Percentiles rank a stretch among this genome's conserved stretches.
Conservation (phyloP, 2,888 invertebrate genomes). For the Dryadula phaetusa region DNA sequence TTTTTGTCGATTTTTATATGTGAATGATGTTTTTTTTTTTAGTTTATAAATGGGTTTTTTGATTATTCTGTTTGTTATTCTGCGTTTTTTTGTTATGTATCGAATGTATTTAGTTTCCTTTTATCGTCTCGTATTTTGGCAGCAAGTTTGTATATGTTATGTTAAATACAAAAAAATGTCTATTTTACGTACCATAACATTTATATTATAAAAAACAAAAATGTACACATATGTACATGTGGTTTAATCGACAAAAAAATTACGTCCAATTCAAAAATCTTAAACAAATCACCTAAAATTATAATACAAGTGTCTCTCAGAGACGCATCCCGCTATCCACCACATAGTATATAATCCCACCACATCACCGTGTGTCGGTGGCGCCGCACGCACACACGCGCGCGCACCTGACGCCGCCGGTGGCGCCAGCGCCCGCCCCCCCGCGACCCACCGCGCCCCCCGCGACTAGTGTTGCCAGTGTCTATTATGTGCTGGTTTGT, state of each 20-base stretch:
- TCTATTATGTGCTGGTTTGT: slow-evolving; percentile 41
- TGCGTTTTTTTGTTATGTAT: too few relatives aligned
- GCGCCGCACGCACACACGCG: slow-evolving; percentile 81
- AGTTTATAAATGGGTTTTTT: not conserved
- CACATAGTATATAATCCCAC: slow-evolving; percentile 32
- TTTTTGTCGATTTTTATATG: too few relatives aligned
- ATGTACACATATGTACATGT: too few relatives aligned
- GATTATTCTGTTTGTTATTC: too few relatives aligned
- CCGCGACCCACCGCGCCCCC: slow-evolving; percentile 50
- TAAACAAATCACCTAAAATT: not conserved
- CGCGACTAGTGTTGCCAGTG: slow-evolving; percentile 52
- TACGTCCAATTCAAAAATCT: too few relatives aligned
- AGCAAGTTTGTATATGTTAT: too few relatives aligned
- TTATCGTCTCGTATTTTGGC: too few relatives aligned
- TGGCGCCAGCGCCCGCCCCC: slow-evolving; percentile 71
- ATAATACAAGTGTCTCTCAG: slow-evolving; percentile 45
- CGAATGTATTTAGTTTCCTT: too few relatives aligned
- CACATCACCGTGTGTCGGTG: slow-evolving; percentile 58
- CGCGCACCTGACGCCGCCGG: slow-evolving; percentile 81
- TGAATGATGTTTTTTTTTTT: not conserved
- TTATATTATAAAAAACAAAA: too few relatives aligned
- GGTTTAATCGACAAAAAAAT: too few relatives aligned
- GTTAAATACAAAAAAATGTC: too few relatives aligned
- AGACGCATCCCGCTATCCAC: slow-evolving; percentile 43
- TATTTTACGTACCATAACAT: too few relatives aligned